Base-by-base conservation (phyloP, 1,140 invertebrate genomes). In the Melitaea cinxia region DNA sequence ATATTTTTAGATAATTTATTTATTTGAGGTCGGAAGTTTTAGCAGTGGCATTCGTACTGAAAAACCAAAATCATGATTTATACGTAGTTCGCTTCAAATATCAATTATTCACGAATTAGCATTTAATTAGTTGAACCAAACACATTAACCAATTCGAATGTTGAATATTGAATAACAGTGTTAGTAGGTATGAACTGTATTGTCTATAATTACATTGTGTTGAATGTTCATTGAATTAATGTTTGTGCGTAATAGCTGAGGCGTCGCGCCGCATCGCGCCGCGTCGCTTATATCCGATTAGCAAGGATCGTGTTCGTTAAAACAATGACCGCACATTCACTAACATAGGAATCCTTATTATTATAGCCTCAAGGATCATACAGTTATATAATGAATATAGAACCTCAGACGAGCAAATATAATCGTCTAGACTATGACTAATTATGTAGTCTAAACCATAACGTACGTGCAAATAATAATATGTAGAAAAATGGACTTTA, bases 141-240 rank as follows among this genome's bases (percentile, higher is more conserved):
- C 67, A 72, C 67, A 72, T 67, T 67, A 76, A 53, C 70, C 62
- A 60, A 69, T 70, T 56, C 52, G 56, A 64, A 55, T 49, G 52
- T 49, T 74, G 66, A 59, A 59, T 59, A 66, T 66, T 66, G 64
- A 55, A 73, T 72, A 66, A 61, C 65, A 62, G 57, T 66, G 61
- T 69, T 68, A 57, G 53, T n/a, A n/a, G n/a, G n/a, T 70, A 67
- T 70, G 61, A 69, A 66, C 68, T 68, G 73, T 72, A 73, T 69
- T 79, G 72, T 83, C 68, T 68, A 67, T 82, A 79, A 85, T 81
- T 80, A 78, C 64, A 77, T 82, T 79, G 75, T 69, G 66, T 71
- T 82, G 76, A 81, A 74, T 69, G 66, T 71, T 81, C 77, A 81
- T 85, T 70, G 69, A 72, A 79, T 82, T 81, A 77, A 68, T 67